Base-by-base conservation (phyloP, 2,113 vertebrate species). In the Ochotona curzoniae region DNA sequence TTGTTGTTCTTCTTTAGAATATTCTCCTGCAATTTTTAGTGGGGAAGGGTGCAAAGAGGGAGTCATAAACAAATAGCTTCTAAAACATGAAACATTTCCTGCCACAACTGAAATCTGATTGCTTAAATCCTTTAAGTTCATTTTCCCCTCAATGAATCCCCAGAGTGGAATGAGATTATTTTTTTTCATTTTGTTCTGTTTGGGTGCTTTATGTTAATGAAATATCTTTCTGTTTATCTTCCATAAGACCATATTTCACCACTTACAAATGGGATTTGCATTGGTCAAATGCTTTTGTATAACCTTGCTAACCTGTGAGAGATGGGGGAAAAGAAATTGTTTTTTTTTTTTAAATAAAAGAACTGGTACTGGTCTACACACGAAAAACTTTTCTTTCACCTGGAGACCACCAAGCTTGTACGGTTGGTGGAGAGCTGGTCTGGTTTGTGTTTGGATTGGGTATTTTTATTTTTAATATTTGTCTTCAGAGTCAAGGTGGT, bases 391-490 rank as follows among this genome's bases (percentile, higher is more conserved):
- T 92, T 60, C 76, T 89, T 95, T 96, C 91, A 97, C 96, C 96
- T 96, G 94, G 91, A 95, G 97, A 97, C 96, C 97, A 97, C 97
- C 97, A 97, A 95, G 96, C 84, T 94, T 0, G 95, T 49, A 57
- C 1, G n/a, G 81, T 66, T 89, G 93, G 81, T 81, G 54, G 83
- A 95, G 76, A 84, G 47, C 93, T 93, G 81, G 87, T 96, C 96
- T 94, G 96, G 89, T 60, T 95, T 97, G 89, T 97, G 96, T 97
- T 97, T 97, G 94, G 96, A 96, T 95, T 95, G 91, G 74, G 49
- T 97, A 97, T 96, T 97, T 97, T 98, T 97, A 97, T 97, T 97
- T 98, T 98, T 97, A 98, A 98, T 97, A 97, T 97, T 78, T 98
- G 97, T 97, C 97, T 93, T 89, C 81, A 95, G 91, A 96, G 96